Conservation (phyloP, 2,797 vertebrate genomes). For the Poeciliopsis presidionis region DNA sequence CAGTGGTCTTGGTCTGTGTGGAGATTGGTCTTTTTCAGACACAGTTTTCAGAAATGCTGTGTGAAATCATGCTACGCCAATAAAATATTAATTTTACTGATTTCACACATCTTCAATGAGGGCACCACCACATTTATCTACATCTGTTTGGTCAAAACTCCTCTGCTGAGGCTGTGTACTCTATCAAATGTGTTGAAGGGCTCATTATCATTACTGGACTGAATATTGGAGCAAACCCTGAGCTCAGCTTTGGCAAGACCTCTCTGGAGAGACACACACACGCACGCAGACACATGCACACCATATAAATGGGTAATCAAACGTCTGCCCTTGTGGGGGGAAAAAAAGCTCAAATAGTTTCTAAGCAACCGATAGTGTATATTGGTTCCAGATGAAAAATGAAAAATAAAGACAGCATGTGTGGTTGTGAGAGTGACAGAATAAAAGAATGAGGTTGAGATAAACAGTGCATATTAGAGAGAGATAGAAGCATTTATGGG, state of each 20-base stretch:
- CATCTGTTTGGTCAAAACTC: background rate
- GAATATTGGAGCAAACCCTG: conserved; percentile 73
- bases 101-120: background rate
- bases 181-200: conserved; percentile 68
- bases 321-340: conserved; percentile 76
- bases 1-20: background rate
- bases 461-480: conserved; percentile 66
- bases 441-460: conserved; percentile 64
- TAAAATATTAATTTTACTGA: background rate
- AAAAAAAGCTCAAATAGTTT: conserved; percentile 77
- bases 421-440: conserved; percentile 43
- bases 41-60: background rate
- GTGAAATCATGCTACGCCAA: background rate
- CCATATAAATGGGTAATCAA: conserved; percentile 89
- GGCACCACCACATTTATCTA: background rate
- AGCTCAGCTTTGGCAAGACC: conserved; percentile 73
- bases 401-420: conserved; percentile 63
- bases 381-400: conserved; percentile 70
- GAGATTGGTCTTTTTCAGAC: background rate
- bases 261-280: conserved; percentile 63
- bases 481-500: conserved; percentile 59
- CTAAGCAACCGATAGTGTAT: conserved; percentile 83
- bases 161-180: conserved; percentile 56
- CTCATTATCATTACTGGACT: conserved; percentile 77
- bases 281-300: conserved; percentile 22